Conservation (phyloP, 2,888 invertebrate genomes). For the Blastobasis lacticolella region DNA sequence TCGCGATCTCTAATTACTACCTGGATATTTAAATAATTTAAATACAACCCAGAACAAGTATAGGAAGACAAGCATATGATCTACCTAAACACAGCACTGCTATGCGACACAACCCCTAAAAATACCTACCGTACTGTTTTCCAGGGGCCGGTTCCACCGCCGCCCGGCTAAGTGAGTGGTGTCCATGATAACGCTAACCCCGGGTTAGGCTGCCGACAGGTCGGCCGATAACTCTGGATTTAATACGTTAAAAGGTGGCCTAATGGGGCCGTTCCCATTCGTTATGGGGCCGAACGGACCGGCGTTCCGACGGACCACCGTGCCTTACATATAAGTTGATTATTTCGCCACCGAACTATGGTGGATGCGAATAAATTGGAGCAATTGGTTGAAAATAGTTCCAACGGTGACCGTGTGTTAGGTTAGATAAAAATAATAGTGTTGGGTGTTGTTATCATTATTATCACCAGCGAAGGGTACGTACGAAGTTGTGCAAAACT, state of each 20-base stretch:
- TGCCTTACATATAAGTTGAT: conserved; percentile 7
- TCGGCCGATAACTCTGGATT: conserved; percentile 60
- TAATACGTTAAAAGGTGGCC: conserved; percentile 72
- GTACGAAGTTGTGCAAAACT: too few species aligned
- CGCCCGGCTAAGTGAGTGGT: conserved; percentile 45
- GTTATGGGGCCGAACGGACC: conserved; percentile 42
- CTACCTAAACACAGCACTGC: conserved; percentile 30
- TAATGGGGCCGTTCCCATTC: conserved; percentile 67
- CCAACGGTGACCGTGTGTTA: too few species aligned
- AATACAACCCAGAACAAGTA: too few species aligned
- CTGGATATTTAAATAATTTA: too few species aligned
- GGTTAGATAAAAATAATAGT: too few species aligned
- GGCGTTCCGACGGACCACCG: conserved; percentile 27
- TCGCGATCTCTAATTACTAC: too few species aligned
- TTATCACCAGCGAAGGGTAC: too few species aligned
- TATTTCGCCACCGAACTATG: not conserved
- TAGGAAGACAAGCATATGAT: not conserved
- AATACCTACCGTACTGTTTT: too few species aligned
- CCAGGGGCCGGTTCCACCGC: not conserved
- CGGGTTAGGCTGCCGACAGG: conserved; percentile 52
- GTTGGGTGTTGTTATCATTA: too few species aligned
- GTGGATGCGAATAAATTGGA: too few species aligned
- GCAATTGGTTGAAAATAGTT: too few species aligned
- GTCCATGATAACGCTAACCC: conserved; percentile 44
- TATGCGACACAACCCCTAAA: conserved; percentile 20